Evolutionary conservation across 2,888 invertebrate genomes (phyloP), one percentile per base, ranked within the genome.

Genomic region (Ceratothoa steindachneri): DNA sequence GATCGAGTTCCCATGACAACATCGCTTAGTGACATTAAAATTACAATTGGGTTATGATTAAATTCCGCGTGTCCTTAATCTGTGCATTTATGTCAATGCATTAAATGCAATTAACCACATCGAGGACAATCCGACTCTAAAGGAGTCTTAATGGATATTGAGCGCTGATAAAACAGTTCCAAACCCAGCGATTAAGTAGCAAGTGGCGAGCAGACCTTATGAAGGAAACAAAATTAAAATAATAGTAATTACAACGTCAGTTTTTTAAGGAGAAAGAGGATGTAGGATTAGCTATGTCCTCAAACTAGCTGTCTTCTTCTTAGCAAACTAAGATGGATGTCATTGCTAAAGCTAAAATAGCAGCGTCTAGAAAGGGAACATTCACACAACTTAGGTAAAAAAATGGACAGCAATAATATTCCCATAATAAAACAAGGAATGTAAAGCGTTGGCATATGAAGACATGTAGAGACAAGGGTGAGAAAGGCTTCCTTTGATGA

Each of bases 311-410:
- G n/a, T n/a, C n/a, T n/a, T n/a, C n/a, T n/a, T n/a, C n/a, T n/a
- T n/a, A n/a, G n/a, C n/a, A n/a, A n/a, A n/a, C n/a, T n/a, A n/a
- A n/a, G n/a, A n/a, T n/a, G n/a, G n/a, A n/a, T n/a, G n/a, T n/a
- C n/a, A n/a, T n/a, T n/a, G n/a, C n/a, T 41, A 9, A 41, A 41
- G 41, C 41, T 41, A 41, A 9, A 9, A 41, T 41, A 4, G 60
- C 60, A 51, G 52, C 52, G 15, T 60, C 27, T 60, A n/a, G n/a
- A 24, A 60, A 60, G 60, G 27, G 27, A 60, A 60, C 60, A 60
- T 60, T 60, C 22, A 60, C 12, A 22, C 24, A 60, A 60, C 60
- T 60, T 24, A 60, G 24, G 22, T 60, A 60, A 22, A 3, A 60
- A 60, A 12, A 24, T 60, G 60, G 60, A 60, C 60, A 60, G 60